Percentiles rank a stretch among this genome's conserved stretches.
Conservation (phyloP, 2,888 invertebrate genomes). For the Atrina japonica region DNA sequence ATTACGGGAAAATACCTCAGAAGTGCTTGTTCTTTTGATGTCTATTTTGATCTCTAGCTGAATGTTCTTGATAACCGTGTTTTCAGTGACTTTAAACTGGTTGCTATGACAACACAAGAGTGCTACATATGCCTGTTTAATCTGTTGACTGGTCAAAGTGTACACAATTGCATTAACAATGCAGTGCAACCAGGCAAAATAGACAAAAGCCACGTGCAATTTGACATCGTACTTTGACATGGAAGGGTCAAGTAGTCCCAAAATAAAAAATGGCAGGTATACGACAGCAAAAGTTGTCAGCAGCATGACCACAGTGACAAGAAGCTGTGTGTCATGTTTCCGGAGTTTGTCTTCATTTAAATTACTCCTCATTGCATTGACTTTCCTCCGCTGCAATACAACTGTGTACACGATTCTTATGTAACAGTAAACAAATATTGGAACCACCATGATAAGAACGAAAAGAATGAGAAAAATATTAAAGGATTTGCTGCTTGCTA, state of each 20-base stretch:
- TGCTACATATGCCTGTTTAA: constrained; percentile 24
- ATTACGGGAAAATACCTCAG: too few species aligned
- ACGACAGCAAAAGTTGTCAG: constrained; percentile 30
- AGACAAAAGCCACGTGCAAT: constrained; percentile 25
- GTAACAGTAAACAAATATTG: constrained; percentile 36
- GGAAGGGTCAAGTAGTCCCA: constrained; percentile 24
- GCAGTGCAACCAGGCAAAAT: constrained; percentile 35
- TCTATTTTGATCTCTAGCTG: too few species aligned
- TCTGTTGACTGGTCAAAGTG: constrained; percentile 31
- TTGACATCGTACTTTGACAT: constrained; percentile 8
- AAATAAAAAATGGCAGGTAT: constrained; percentile 30
- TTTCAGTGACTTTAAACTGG: too few species aligned
- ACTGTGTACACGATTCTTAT: constrained; percentile 34
- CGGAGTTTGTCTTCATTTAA: neutral
- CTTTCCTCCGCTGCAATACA: constrained; percentile 9
- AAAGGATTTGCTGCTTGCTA: constrained; percentile 30
- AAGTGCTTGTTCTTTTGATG: too few species aligned
- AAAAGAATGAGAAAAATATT: constrained; percentile 24
- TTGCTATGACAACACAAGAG: constrained; percentile 1
- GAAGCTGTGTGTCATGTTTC: constrained; percentile 27
- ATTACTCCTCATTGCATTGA: constrained; percentile 1
- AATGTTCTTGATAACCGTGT: too few species aligned
- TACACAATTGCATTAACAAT: constrained; percentile 37
- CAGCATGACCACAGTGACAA: constrained; percentile 26
- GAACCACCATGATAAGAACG: constrained; percentile 16